A percentile compares a stretch with the other conserved stretches of the same genome.
Evolutionary conservation across 2,113 vertebrate species (phyloP).

Genomic region (Urocitellus parryii): DNA sequence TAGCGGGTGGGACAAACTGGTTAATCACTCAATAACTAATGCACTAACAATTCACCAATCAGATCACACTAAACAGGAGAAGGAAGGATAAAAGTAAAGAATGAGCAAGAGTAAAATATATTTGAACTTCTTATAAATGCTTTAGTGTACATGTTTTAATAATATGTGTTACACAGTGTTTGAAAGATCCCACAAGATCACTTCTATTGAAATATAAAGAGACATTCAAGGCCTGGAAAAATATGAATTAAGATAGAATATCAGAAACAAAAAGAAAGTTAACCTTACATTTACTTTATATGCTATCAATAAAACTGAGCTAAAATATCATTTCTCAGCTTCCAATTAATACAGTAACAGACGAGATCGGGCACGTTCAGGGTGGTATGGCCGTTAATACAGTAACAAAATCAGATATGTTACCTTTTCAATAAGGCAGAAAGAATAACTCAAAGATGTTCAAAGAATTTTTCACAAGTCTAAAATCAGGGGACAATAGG

Average conservation of each 20-base stretch:
- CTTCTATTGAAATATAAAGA: conserved; percentile 25
- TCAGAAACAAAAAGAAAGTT: conserved; percentile 23
- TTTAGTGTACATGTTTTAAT: not conserved
- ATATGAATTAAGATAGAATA: conserved; percentile 31
- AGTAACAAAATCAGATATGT: conserved; percentile 3
- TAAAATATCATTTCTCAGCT: conserved; percentile 41
- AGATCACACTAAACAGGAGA: conserved; percentile 21
- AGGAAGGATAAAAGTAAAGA: not conserved
- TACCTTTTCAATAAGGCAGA: not conserved
- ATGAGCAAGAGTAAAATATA: not conserved
- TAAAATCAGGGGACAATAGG: not conserved
- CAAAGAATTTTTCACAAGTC: not conserved
- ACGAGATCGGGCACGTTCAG: too few relatives aligned
- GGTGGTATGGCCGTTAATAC: not conserved
- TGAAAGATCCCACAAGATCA: conserved; percentile 23
- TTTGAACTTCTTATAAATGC: conserved; percentile 25
- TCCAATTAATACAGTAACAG: not conserved
- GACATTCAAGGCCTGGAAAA: not conserved
- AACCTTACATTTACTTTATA: conserved; percentile 4
- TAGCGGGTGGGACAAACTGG: not conserved
- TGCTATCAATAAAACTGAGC: conserved; percentile 23
- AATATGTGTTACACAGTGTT: conserved; percentile 12
- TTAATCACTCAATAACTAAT: not conserved
- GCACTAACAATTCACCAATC: not conserved
- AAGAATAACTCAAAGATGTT: conserved; percentile 7